Conservation (phyloP, 2,797 vertebrate genomes). For the Sciaenops ocellatus region DNA sequence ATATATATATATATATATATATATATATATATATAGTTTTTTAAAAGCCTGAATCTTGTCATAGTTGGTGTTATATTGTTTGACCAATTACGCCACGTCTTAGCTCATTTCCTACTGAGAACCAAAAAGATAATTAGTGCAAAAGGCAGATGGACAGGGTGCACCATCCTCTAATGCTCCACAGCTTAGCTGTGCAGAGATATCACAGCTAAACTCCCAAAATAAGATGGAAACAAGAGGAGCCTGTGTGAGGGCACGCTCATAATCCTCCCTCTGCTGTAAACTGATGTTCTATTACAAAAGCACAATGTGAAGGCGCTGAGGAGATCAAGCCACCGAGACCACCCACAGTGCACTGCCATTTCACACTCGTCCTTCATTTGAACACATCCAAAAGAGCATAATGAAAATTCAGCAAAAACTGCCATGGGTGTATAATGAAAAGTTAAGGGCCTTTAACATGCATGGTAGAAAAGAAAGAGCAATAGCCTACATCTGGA, state of each 20-base stretch:
- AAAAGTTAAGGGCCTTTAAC: conserved; percentile 46
- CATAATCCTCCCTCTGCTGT: conserved; percentile 41
- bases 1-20: too few species aligned
- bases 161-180: conserved; percentile 32
- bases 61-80: conserved; percentile 26
- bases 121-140: conserved; percentile 58
- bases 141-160: conserved; percentile 57
- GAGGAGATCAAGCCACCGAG: conserved; percentile 43
- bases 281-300: conserved; percentile 46
- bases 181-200: conserved; percentile 45
- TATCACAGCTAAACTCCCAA: conserved; percentile 36
- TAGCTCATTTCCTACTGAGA: conserved; percentile 24
- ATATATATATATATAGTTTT: background rate
- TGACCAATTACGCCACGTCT: conserved; percentile 27
- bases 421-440: conserved; percentile 31
- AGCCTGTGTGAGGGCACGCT: conserved; percentile 13
- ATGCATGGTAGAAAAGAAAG: conserved; percentile 38
- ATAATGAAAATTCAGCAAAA: conserved; percentile 47
- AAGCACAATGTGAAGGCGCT: conserved; percentile 45
- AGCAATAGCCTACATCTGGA: conserved; percentile 30
- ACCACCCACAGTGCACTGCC: conserved; percentile 55
- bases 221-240: conserved; percentile 34
- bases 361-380: conserved; percentile 40
- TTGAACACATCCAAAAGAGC: conserved; percentile 43
- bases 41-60: conserved; percentile 9